Base-by-base conservation (phyloP, 2,113 vertebrate genomes). In the Alethe castanea region DNA sequence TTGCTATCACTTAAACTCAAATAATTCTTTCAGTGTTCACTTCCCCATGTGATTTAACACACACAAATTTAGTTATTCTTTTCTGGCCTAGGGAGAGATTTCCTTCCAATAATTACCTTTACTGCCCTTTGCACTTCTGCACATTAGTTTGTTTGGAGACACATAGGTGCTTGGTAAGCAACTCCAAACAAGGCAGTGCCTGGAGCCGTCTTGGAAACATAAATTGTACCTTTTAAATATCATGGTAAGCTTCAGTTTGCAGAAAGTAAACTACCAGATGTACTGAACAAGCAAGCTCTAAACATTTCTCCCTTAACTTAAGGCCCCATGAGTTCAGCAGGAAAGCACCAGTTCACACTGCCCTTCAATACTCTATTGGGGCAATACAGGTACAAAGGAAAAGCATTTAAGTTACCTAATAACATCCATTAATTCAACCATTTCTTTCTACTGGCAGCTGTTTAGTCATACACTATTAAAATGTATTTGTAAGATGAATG, bases 91-190 rank as follows among this genome's bases (percentile, higher is more conserved):
- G 92, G 95, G 96, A 98, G 97, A 98, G 96, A 97, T 98, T 98
- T 98, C 95, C 97, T 98, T 97, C 90, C 97, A 97, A 96, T 98
- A 97, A 98, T 97, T 98, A 92, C 97, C 95, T 97, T 96, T 91
- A 73, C 81, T 98, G 97, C 96, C 96, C 97, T 98, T 98, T 97
- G 95, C 88, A 96, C 97, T 97, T 77, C 95, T 97, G 96, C 88
- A 92, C 94, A 69, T 96, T 73, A 90, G 93, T 97, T 98, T 98
- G 97, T 98, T 98, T 97, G 96, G 97, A 97, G 96, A 95, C 96
- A 96, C 26, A 25, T 64, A 96, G 94, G 94, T 97, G 93, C 96
- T 97, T 79, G 40, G 97, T 97, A 95, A 97, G 97, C 94, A 95
- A 6, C 95, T 95, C 94, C 93, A 95, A 97, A 97, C 93, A 91